Percentiles rank a stretch among this genome's conserved stretches.
These are phyloP conservation scores for Drosophila birchii DNA, from an alignment of 2,888 invertebrate species.

Conservation along the genomic window DNA sequence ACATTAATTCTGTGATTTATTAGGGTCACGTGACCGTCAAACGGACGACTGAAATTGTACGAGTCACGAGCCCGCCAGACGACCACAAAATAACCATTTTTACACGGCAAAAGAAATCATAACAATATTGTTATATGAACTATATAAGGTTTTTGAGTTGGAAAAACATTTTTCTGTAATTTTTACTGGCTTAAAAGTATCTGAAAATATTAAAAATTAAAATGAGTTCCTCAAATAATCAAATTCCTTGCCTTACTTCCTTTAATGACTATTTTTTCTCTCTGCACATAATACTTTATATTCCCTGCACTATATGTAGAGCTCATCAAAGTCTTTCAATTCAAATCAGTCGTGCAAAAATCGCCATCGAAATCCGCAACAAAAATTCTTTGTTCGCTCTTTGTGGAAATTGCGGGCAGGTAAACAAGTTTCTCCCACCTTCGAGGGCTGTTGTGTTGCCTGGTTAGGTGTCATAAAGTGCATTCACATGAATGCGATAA, in stretches of 20 bases:
- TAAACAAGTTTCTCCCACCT: constrained; percentile 44
- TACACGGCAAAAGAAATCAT: constrained; percentile 28
- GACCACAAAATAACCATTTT: constrained; percentile 44
- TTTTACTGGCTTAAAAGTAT: no score
- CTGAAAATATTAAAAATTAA: not conserved
- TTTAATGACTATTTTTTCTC: not conserved
- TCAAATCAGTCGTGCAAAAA: constrained; percentile 53
- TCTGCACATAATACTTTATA: constrained; percentile 5
- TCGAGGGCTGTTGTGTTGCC: constrained; percentile 32
- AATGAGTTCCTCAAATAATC: not conserved
- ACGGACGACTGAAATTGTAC: constrained; percentile 79
- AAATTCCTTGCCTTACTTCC: not conserved
- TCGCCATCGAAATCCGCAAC: constrained; percentile 22
- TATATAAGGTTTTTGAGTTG: not conserved
- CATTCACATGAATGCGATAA: constrained; percentile 80
- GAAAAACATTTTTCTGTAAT: not conserved
- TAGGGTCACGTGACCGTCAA: constrained; percentile 85
- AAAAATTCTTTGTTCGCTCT: constrained; percentile 33
- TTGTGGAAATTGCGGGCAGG: constrained; percentile 42
- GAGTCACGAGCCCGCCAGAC: constrained; percentile 66
- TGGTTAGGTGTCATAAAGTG: constrained; percentile 79
- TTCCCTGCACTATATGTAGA: constrained; percentile 11
- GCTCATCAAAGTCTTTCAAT: constrained; percentile 46
- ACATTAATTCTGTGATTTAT: constrained; percentile 86
- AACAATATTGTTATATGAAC: constrained; percentile 4